A percentile compares a stretch with the other conserved stretches of the same genome.
Conservation (phyloP, 2,888 invertebrate genomes). For the Clivina fossor region DNA sequence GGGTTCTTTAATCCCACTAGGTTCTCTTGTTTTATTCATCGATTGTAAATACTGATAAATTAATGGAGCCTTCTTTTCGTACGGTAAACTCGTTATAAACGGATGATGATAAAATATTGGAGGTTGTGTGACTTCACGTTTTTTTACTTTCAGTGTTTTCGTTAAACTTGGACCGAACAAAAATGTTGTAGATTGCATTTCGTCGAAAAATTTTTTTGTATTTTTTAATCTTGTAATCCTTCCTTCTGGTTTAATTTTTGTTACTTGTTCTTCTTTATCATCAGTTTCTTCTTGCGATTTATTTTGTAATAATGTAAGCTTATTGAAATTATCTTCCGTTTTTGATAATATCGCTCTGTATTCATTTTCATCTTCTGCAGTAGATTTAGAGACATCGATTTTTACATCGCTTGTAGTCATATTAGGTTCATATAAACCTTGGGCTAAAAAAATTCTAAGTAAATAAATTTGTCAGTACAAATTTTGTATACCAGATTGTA, state of each 20-base stretch:
- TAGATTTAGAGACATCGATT: conserved; percentile 37
- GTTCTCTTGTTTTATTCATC: conserved; percentile 27
- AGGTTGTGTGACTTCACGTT: conserved; percentile 7
- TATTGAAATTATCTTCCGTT: conserved; percentile 20
- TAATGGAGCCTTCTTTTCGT: conserved; percentile 27
- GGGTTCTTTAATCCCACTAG: conserved; percentile 30
- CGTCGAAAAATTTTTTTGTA: too few species aligned
- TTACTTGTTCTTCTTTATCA: background rate
- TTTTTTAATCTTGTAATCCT: background rate
- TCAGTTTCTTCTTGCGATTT: background rate
- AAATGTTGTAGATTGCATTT: background rate
- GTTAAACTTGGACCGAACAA: background rate
- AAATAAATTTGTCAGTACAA: background rate
- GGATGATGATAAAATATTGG: conserved; percentile 36
- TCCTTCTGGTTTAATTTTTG: background rate
- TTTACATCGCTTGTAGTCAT: conserved; percentile 37
- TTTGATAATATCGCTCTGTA: conserved; percentile 29
- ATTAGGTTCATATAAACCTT: conserved; percentile 37
- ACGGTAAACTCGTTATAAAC: conserved; percentile 26
- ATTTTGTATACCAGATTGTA: too few species aligned
- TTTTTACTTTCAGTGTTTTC: conserved; percentile 7
- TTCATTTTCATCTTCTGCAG: conserved; percentile 38
- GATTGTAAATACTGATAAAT: conserved; percentile 31
- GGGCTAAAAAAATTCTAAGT: conserved; percentile 31
- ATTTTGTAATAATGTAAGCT: conserved; percentile 6